Evolutionary conservation across 2,113 vertebrate species (phyloP).

Genomic region (Xiphophorus couchianus): DNA sequence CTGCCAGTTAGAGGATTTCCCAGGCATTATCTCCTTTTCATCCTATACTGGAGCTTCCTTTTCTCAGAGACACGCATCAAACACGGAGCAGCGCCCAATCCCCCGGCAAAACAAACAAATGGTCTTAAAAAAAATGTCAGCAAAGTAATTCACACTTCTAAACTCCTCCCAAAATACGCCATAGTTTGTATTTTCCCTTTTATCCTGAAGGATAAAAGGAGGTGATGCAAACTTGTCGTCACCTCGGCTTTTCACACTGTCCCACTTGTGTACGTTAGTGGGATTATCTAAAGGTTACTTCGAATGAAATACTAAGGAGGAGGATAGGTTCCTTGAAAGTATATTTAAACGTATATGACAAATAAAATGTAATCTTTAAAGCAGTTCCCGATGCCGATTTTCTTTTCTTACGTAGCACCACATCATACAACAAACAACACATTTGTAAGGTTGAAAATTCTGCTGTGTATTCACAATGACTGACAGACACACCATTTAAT

Average conservation of each 20-base stretch:
- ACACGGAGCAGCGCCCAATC: constrained; percentile 49
- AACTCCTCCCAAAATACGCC: neutral
- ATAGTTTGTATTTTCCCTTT: neutral
- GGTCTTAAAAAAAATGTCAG: neutral
- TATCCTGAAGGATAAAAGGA: neutral
- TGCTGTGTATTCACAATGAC: neutral
- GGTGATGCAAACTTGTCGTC: constrained; percentile 12
- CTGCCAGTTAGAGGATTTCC: constrained; percentile 62
- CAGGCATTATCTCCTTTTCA: constrained; percentile 66
- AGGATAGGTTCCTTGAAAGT: neutral
- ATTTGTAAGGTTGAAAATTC: neutral
- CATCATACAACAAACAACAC: neutral
- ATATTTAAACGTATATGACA: neutral
- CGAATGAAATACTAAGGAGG: neutral
- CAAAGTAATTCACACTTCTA: constrained; percentile 3
- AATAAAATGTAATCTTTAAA: neutral
- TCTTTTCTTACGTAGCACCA: neutral
- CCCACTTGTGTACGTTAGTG: constrained; percentile 9
- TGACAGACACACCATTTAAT: no score
- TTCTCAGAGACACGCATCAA: constrained; percentile 51
- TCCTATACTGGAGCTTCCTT: constrained; percentile 59
- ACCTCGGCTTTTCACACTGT: constrained; percentile 12
- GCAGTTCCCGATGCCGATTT: neutral
- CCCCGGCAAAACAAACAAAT: constrained; percentile 41
- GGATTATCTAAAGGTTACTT: constrained; percentile 1